Evolutionary conservation across 1,140 invertebrate species (phyloP).

Genomic region (Mizuhopecten yessoensis): DNA sequence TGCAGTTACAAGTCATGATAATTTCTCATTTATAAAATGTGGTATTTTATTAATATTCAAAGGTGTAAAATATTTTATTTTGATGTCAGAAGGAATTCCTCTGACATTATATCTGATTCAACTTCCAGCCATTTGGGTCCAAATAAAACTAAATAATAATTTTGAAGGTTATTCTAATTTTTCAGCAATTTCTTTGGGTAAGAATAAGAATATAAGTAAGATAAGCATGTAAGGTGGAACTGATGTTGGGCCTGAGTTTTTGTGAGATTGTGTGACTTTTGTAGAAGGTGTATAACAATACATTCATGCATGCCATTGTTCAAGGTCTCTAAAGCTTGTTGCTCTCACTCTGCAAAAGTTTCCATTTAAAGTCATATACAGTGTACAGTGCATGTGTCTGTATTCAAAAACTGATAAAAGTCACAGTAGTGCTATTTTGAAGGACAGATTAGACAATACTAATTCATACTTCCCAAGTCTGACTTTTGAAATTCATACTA

Average conservation of each 20-base stretch:
- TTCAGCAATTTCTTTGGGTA: slow-evolving; percentile 24
- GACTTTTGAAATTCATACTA: no score
- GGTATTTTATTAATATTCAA: no score
- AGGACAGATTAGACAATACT: neutral
- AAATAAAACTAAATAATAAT: neutral
- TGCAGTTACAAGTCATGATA: no score
- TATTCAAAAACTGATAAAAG: slow-evolving; percentile 9
- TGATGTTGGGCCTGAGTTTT: neutral
- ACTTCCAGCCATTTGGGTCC: neutral
- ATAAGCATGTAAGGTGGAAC: neutral
- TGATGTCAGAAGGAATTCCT: no score
- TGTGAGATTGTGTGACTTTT: neutral
- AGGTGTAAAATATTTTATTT: no score
- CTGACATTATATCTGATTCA: neutral
- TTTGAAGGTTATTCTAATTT: neutral
- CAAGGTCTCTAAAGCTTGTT: neutral
- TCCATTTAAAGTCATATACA: neutral
- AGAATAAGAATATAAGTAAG: neutral
- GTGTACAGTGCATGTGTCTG: slow-evolving; percentile 32
- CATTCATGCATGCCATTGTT: slow-evolving; percentile 5
- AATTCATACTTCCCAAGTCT: neutral
- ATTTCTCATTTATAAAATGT: no score
- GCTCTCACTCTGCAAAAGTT: neutral
- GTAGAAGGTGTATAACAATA: neutral
- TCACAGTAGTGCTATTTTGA: neutral